These are phyloP conservation scores for Cheilosia variabilis DNA, from an alignment of 2,888 invertebrate genomes.

Conservation along the genomic window DNA sequence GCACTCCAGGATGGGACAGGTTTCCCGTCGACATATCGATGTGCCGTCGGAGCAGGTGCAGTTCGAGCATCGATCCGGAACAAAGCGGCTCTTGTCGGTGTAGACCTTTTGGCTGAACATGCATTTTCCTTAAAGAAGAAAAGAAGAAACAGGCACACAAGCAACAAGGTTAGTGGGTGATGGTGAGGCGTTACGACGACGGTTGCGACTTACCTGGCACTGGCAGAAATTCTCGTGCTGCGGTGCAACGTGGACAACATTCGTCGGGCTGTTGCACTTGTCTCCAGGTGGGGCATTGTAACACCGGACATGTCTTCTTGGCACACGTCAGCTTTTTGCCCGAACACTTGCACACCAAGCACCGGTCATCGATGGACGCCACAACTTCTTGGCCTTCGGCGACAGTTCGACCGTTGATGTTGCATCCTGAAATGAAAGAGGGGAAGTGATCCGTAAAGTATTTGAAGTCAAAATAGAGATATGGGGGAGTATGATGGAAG, in stretches of 20 bases:
- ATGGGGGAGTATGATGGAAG: too few species aligned
- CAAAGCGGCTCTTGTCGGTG: conserved; percentile 87
- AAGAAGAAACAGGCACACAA: neutral
- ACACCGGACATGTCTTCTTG: conserved; percentile 94
- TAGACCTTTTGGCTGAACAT: conserved; percentile 89
- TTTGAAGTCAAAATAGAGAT: too few species aligned
- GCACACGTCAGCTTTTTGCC: conserved; percentile 89
- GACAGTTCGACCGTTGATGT: conserved; percentile 92
- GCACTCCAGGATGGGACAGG: conserved; percentile 96
- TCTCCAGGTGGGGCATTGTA: conserved; percentile 90
- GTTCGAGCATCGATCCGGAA: conserved; percentile 91
- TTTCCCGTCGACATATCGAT: conserved; percentile 90
- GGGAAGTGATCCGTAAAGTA: neutral
- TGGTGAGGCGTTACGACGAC: too few species aligned
- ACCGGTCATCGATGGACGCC: conserved; percentile 92
- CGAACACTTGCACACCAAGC: conserved; percentile 92
- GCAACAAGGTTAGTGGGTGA: neutral
- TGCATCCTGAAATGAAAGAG: conserved; percentile 87
- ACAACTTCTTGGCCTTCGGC: conserved; percentile 91
- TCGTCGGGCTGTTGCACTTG: conserved; percentile 90
- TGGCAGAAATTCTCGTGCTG: conserved; percentile 83
- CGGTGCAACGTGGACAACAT: conserved; percentile 87
- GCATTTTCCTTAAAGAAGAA: conserved; percentile 84
- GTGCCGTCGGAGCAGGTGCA: conserved; percentile 93
- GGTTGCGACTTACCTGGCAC: conserved; percentile 79